A percentile compares a stretch with the other conserved stretches of the same genome.
phyloP scores from a whole-genome alignment of 2,113 vertebrate species.

The Melanerpes formicivorus region DNA sequence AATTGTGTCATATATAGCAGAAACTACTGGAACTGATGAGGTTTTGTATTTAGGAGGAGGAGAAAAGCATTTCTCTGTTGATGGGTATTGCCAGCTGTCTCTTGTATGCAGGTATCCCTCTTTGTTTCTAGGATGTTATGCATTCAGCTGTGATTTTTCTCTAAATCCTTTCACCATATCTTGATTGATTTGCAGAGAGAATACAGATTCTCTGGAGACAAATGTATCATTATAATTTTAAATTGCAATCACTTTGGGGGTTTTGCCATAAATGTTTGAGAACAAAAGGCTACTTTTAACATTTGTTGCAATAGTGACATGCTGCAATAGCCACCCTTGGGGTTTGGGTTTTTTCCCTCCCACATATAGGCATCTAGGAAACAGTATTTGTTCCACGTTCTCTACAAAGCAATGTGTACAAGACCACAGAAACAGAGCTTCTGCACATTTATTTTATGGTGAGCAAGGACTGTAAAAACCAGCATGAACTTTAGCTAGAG shows the following conservation, averaged over 20 bases:
- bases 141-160: conserved; percentile 37
- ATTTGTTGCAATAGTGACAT: conserved; percentile 3
- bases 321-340: neutral
- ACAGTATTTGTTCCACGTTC: neutral
- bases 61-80: neutral
- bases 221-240: conserved; percentile 65
- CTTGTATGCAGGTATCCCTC: conserved; percentile 28
- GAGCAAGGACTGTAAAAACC: neutral
- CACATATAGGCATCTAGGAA: neutral
- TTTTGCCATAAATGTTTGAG: conserved; percentile 42
- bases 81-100: conserved; percentile 21
- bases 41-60: neutral
- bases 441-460: conserved; percentile 6
- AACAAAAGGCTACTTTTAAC: conserved; percentile 41
- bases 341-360: neutral
- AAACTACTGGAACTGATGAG: neutral
- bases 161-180: conserved; percentile 33
- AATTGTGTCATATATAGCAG: neutral
- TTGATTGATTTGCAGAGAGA: conserved; percentile 48
- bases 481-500: neutral
- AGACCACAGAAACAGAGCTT: neutral
- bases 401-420: neutral
- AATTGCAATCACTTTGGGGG: conserved; percentile 39
- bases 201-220: conserved; percentile 45
- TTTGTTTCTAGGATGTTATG: conserved; percentile 56